A percentile compares a stretch with the other conserved stretches of the same genome.
Conservation (phyloP, 2,113 vertebrate species). For the Gasterosteus nipponicus region DNA sequence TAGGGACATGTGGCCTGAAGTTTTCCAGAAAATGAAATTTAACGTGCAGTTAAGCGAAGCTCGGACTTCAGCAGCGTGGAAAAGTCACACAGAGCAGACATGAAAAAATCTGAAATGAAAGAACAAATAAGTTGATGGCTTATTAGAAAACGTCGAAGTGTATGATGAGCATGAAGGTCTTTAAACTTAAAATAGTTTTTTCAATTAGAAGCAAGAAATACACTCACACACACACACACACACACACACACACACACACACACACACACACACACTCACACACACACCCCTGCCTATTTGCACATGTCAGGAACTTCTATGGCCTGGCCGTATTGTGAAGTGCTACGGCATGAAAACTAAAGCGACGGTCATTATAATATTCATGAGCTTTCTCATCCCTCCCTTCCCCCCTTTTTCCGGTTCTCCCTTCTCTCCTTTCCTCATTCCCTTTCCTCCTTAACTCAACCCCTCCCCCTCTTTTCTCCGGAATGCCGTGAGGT, state of each 20-base stretch:
- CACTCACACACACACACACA: neutral
- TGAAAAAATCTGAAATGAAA: neutral
- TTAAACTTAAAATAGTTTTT: neutral
- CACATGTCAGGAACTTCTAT: slow-evolving; percentile 32
- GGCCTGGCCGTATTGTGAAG: slow-evolving; percentile 31
- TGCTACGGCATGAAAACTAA: slow-evolving; percentile 45
- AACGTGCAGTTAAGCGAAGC: neutral
- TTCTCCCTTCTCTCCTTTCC: slow-evolving; percentile 29
- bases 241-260: neutral
- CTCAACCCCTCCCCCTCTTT: slow-evolving; percentile 25
- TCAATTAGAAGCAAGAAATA: neutral
- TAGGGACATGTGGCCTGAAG: neutral
- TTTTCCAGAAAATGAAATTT: slow-evolving; percentile 5
- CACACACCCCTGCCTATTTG: neutral
- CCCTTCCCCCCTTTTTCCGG: slow-evolving; percentile 23
- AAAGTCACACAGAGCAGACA: neutral
- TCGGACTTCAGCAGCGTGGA: slow-evolving; percentile 24
- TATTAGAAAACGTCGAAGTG: too few relatives aligned
- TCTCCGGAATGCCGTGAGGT: slow-evolving; percentile 68
- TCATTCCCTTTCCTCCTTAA: slow-evolving; percentile 7
- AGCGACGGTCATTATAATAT: slow-evolving; percentile 64
- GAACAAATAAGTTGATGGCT: neutral
- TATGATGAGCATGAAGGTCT: neutral
- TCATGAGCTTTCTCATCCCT: slow-evolving; percentile 53
- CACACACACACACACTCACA: neutral